Conservation (phyloP, 2,888 invertebrate species). For the Macrophya annulata region DNA sequence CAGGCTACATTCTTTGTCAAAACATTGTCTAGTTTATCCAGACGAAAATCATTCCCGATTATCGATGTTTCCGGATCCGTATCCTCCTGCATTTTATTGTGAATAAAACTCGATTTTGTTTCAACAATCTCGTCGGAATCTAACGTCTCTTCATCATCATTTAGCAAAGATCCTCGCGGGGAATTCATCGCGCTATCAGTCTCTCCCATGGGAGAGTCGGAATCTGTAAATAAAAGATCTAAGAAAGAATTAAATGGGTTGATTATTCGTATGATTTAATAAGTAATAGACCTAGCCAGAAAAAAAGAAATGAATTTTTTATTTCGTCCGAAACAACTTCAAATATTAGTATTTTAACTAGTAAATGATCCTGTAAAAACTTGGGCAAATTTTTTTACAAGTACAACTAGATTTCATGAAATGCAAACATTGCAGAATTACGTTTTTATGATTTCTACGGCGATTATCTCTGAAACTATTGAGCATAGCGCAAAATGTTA, state of each 20-base stretch:
- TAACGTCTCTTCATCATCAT: constrained; percentile 72
- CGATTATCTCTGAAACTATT: too few relatives aligned
- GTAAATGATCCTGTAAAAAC: too few relatives aligned
- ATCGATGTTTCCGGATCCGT: constrained; percentile 40
- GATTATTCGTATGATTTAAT: neutral
- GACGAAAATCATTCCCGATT: constrained; percentile 64
- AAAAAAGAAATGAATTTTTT: too few relatives aligned
- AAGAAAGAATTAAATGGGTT: neutral
- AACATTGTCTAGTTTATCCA: constrained; percentile 63
- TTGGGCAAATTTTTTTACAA: too few relatives aligned
- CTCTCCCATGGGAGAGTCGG: constrained; percentile 73
- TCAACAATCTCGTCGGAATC: constrained; percentile 75
- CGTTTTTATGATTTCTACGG: too few relatives aligned
- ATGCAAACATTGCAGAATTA: too few relatives aligned
- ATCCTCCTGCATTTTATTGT: constrained; percentile 70
- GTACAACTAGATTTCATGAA: too few relatives aligned
- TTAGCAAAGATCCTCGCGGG: constrained; percentile 72
- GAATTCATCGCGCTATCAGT: constrained; percentile 76
- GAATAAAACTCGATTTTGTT: constrained; percentile 73
- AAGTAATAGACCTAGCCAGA: too few relatives aligned
- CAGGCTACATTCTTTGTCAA: constrained; percentile 70
- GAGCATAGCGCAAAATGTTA: too few relatives aligned
- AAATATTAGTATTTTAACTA: too few relatives aligned
- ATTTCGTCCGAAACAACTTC: too few relatives aligned
- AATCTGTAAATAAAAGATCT: constrained; percentile 57